Conservation (phyloP, 2,797 vertebrate genomes). For the Crocidura indochinensis region DNA sequence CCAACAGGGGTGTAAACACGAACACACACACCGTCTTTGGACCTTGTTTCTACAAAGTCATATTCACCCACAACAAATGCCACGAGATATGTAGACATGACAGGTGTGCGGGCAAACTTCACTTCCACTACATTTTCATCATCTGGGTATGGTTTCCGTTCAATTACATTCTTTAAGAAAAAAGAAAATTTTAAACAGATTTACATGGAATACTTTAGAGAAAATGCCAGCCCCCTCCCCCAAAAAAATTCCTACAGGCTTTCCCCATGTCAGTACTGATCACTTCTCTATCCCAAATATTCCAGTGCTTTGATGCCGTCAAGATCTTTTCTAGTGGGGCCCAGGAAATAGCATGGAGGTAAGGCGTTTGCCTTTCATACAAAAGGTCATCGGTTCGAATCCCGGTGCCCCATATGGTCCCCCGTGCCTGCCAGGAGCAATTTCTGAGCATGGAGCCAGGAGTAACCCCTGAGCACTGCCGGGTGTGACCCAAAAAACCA, state of each 20-base stretch:
- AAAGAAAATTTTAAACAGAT: conserved; percentile 65
- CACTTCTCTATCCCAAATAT: conserved; percentile 30
- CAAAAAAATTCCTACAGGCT: conserved; percentile 3
- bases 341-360: no score
- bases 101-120: conserved; percentile 96
- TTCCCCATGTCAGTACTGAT: background rate
- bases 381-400: no score
- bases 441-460: no score
- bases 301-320: conserved; percentile 30
- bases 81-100: conserved; percentile 99
- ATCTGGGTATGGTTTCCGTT: conserved; percentile 96
- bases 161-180: conserved; percentile 94
- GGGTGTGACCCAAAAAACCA: no score
- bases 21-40: conserved; percentile 95
- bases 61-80: conserved; percentile 99
- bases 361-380: no score
- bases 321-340: no score
- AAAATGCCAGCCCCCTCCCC: no score
- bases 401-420: no score
- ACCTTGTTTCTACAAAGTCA: conserved; percentile 97
- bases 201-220: conserved; percentile 57
- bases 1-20: conserved; percentile 98
- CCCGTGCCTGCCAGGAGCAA: no score
- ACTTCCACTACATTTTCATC: conserved; percentile 97
- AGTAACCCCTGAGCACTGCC: no score